Base-by-base conservation (phyloP, 2,888 invertebrate species). In the Bellardia bayeri region DNA sequence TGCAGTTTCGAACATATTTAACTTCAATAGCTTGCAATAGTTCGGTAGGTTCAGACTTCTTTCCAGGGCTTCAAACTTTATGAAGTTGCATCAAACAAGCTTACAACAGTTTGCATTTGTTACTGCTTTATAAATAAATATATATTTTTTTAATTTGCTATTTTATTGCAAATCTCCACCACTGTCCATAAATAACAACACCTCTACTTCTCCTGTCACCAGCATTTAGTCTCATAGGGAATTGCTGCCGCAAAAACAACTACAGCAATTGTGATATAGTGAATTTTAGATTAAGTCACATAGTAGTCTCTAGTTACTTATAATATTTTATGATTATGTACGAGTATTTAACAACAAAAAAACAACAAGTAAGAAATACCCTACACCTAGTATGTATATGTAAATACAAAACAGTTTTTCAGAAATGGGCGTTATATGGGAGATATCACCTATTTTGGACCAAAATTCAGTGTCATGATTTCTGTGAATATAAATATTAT, bases 241-340 rank as follows among this genome's bases (percentile, higher is more conserved):
- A 66, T 54, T n/a, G 40, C 61, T 42, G 45, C 54, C 51, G 58
- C 64, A 49, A 76, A n/a, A 54, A 54, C 23, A 71, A 40, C 45
- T 63, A 42, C 23, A 61, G 37, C 71, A 75, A 74, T 37, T 75
- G 40, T 75, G 45, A 56, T 69, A 42, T 14, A 61, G 42, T 7
- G 64, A 75, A 64, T 82, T 84, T 84, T 71, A 75, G 85, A 82
- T 87, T 71, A 85, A 85, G 58, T 82, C 79, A 85, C 82, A 86
- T 56, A 42, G 40, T 78, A 81, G 56, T 58, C 80, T 76, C 85
- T 63, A 68, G 82, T 80, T 80, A 80, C 72, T 83, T 68, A 81
- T 83, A 83, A 86, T 86, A 80, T 82, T 88, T 82, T 76, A 78
- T 85, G 54, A 80, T 83, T 83, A 69, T 75, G 33, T 80, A 42